These are phyloP conservation scores for Liasis olivaceus DNA, from an alignment of 2,797 vertebrate species.

Conservation along the genomic window DNA sequence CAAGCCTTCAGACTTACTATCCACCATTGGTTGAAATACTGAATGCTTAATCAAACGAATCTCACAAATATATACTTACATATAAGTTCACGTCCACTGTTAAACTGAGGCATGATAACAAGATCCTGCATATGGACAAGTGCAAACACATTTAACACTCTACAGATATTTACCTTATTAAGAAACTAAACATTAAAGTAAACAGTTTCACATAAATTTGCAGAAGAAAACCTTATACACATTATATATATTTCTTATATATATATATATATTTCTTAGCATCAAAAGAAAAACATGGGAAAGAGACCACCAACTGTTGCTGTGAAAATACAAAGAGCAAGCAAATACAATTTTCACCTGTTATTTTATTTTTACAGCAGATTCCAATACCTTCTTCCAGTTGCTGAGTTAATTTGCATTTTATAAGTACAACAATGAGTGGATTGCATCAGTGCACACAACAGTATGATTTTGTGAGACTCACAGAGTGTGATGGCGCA, in stretches of 20 bases:
- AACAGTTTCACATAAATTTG: background rate
- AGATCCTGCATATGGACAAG: background rate
- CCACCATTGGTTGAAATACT: background rate
- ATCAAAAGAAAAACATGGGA: background rate
- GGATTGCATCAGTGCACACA: background rate
- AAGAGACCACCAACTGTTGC: background rate
- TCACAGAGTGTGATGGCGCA: background rate
- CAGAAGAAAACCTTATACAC: background rate
- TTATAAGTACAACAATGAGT: background rate
- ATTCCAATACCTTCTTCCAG: background rate
- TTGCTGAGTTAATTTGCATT: background rate
- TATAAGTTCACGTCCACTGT: background rate
- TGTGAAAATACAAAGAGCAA: background rate
- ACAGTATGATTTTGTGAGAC: background rate
- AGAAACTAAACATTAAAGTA: background rate
- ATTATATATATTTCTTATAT: background rate
- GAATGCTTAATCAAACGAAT: background rate
- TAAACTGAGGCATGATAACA: background rate
- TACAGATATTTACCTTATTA: background rate
- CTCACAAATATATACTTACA: background rate
- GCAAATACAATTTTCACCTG: background rate
- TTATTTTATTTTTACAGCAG: background rate
- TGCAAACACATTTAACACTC: background rate
- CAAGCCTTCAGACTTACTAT: background rate
- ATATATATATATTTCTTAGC: no score